Evolutionary conservation across 2,797 vertebrate species (phyloP).

Genomic region (Helostoma temminkii): DNA sequence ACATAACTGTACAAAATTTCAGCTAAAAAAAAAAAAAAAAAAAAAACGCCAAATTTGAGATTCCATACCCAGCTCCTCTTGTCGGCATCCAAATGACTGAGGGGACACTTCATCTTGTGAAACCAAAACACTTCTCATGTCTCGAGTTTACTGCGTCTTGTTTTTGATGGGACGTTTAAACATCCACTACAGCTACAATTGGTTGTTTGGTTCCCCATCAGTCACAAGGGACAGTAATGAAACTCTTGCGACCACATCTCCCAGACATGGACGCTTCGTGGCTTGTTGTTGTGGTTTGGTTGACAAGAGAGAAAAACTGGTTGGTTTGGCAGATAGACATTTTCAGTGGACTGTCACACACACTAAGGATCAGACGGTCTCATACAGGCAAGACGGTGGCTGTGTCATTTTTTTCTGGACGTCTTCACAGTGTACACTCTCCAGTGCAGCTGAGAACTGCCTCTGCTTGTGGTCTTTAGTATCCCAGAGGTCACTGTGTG

Average conservation of each 20-base stretch:
- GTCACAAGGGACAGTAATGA: not conserved
- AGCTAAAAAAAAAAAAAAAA: not conserved
- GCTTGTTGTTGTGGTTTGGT: not conserved
- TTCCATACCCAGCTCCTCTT: not conserved
- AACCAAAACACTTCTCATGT: not conserved
- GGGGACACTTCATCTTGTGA: not conserved
- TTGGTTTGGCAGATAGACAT: not conserved
- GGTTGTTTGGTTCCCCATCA: not conserved
- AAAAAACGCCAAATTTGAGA: not conserved
- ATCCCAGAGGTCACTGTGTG: not conserved
- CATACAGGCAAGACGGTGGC: not conserved
- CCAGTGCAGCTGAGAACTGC: too few relatives aligned
- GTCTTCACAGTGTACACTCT: not conserved
- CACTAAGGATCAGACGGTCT: not conserved
- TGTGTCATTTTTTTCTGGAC: not conserved
- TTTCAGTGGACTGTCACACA: not conserved
- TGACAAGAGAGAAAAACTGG: not conserved
- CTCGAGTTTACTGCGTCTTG: too few relatives aligned
- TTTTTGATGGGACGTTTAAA: too few relatives aligned
- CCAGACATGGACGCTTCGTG: not conserved
- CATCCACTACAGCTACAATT: not conserved
- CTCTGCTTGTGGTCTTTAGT: not conserved
- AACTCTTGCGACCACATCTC: not conserved
- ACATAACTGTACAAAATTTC: not conserved
- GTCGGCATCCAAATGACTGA: conserved; percentile 4